Base-by-base conservation (phyloP, 2,113 vertebrate genomes). In the Rhagologus leucostigma region DNA sequence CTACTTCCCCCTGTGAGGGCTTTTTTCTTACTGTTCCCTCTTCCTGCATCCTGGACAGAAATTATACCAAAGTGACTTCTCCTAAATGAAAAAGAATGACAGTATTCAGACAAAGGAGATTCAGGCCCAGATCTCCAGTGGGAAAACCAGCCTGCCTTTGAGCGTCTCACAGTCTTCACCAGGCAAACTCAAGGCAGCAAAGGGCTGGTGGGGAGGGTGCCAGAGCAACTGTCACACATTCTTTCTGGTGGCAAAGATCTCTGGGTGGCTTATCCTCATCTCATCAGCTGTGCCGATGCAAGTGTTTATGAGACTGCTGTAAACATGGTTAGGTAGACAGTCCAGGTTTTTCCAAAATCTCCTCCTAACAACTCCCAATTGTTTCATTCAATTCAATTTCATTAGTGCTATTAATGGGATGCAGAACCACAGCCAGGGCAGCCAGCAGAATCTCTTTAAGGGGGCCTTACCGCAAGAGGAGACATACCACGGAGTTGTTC, bases 1-100 rank as follows among this genome's bases (percentile, higher is more conserved):
- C 46, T 73, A 41, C 33, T 56, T 27, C 0, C 2, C 42, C 42
- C 42, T 18, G 3, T 0, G 0, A 74, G 47, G 23, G 16, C 30
- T 68, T 87, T 84, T 81, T 56, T 22, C 32, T 77, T 52, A 44
- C 11, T 4, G 2, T 47, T 86, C 9, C 24, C 9, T 27, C 22
- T 33, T 60, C 18, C 42, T 44, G 32, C 17, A 21, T 32, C 29
- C 70, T 65, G 4, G 5, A 46, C 4, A 91, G 29, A 74, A 84
- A 69, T 57, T 17, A 49, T 3, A 47, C 50, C 69, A 70, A 62
- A 26, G 30, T 33, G 27, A 26, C 22, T 68, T 77, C 39, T 76
- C 53, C 6, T 10, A 17, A 87, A 50, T 33, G 16, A 49, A 69
- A 81, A 77, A 42, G 11, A 23, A 65, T 57, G 16, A 37, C 7